Evolutionary conservation across 2,113 vertebrate species (phyloP), one percentile per base, ranked within the genome.

Genomic region (Nerophis ophidion): DNA sequence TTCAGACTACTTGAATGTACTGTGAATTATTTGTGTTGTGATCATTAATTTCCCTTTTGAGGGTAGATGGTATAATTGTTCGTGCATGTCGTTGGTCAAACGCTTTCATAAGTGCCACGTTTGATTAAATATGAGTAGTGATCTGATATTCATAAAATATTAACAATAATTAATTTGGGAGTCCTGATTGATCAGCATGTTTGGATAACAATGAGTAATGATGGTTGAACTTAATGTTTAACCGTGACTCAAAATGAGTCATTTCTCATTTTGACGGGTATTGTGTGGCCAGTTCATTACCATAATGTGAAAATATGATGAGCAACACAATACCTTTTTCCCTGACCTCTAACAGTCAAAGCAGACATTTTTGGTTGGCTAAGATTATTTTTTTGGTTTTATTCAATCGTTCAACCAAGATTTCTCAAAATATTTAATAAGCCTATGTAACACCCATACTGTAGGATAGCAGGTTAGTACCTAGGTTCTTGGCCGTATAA

Each of bases 181-280:
- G 53, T 54, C n/a, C 48, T 64, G 17, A 71, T 48, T 63, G 71
- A 70, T 66, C 42, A 52, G 46, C 69, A 19, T 72, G 68, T 70
- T 71, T 77, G 61, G 51, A 50, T 33, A 35, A 74, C 74, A 56
- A 66, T 71, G 57, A 81, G 63, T 33, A 74, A 53, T 53, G 19
- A 57, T 65, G 42, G 12, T 26, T 49, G 61, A 58, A 56, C 56
- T 74, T 55, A 53, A 62, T 58, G 64, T 74, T 80, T 78, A 66
- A 76, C 73, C 49, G 53, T 63, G n/a, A n/a, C n/a, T 68, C 57
- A 47, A 80, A 82, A 66, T 45, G 58, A 58, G 40, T 70, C 54
- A 77, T 86, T 75, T 77, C 64, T 79, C 71, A 56, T 67, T 66
- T 68, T 60, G 66, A 80, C 71, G 69, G 72, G 46, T 66, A 56